A percentile compares a stretch with the other conserved stretches of the same genome.
Conservation (phyloP, 1,140 invertebrate species). For the Neodiprion pinetum region DNA sequence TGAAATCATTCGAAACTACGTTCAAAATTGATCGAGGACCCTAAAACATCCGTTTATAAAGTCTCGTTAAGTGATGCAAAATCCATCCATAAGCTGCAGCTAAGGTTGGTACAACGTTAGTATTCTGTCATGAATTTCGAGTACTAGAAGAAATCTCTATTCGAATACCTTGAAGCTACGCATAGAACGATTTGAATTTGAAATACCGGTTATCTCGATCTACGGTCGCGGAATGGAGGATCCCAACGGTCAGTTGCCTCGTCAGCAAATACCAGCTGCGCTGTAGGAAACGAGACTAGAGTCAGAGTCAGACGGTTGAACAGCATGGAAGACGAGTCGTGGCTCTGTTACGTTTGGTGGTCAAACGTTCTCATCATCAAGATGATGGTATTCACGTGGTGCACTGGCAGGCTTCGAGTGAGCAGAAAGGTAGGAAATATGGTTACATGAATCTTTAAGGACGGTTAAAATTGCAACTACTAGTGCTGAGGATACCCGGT, state of each 20-base stretch:
- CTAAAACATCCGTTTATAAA: too few relatives aligned
- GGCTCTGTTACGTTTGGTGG: slow-evolving; percentile 39
- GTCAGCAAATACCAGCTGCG: neutral
- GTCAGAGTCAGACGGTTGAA: neutral
- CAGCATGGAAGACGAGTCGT: slow-evolving; percentile 7
- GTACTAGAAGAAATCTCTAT: too few relatives aligned
- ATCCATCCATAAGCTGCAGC: too few relatives aligned
- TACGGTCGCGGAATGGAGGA: neutral
- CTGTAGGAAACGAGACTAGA: neutral
- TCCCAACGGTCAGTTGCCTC: neutral
- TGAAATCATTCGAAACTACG: too few relatives aligned
- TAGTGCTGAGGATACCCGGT: neutral
- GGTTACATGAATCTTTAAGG: neutral
- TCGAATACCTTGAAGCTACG: too few relatives aligned
- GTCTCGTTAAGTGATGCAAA: too few relatives aligned
- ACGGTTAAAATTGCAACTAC: neutral
- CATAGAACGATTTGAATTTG: neutral
- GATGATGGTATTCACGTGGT: slow-evolving; percentile 46
- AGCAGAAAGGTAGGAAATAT: slow-evolving; percentile 39
- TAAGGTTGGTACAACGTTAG: too few relatives aligned
- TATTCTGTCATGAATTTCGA: too few relatives aligned
- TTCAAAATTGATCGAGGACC: too few relatives aligned
- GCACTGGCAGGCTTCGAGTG: slow-evolving; percentile 43
- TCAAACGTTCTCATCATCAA: slow-evolving; percentile 44
- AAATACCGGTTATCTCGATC: neutral